Percentiles rank a stretch among this genome's conserved stretches.
phyloP scores from a whole-genome alignment of 2,797 vertebrate species.

The Okamejei kenojei region DNA sequence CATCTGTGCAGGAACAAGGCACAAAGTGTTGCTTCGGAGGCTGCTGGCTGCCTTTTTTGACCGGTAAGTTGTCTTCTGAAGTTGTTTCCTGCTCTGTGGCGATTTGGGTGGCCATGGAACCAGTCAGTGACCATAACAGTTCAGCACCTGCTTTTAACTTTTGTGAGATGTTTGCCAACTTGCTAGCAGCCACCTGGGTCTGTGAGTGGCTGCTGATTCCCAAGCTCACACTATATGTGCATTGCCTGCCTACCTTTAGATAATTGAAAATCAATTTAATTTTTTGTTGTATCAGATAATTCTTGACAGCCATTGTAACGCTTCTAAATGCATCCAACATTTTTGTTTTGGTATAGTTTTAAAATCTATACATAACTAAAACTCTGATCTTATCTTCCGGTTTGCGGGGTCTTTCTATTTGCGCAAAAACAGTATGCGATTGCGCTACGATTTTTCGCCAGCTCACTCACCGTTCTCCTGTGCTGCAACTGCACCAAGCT shows the following conservation, averaged over 20 bases:
- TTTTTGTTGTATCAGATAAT: background rate
- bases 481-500: too few species aligned
- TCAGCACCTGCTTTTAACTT: background rate
- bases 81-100: background rate
- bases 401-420: too few species aligned
- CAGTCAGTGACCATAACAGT: background rate
- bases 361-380: too few species aligned
- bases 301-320: background rate
- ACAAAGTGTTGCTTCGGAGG: slow-evolving; percentile 90
- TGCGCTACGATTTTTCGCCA: too few species aligned
- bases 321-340: background rate
- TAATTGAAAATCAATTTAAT: background rate
- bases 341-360: background rate
- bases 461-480: too few species aligned
- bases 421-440: too few species aligned
- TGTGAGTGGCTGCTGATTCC: background rate
- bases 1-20: slow-evolving; percentile 92
- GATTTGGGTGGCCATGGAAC: background rate
- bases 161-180: background rate
- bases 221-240: background rate
- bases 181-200: background rate
- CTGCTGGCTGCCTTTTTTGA: slow-evolving; percentile 97
- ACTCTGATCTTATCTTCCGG: too few species aligned
- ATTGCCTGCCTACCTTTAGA: background rate
- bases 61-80: slow-evolving; percentile 64